These are phyloP conservation scores for Oligia fasciuncula DNA, from an alignment of 2,888 invertebrate species.

Conservation along the genomic window DNA sequence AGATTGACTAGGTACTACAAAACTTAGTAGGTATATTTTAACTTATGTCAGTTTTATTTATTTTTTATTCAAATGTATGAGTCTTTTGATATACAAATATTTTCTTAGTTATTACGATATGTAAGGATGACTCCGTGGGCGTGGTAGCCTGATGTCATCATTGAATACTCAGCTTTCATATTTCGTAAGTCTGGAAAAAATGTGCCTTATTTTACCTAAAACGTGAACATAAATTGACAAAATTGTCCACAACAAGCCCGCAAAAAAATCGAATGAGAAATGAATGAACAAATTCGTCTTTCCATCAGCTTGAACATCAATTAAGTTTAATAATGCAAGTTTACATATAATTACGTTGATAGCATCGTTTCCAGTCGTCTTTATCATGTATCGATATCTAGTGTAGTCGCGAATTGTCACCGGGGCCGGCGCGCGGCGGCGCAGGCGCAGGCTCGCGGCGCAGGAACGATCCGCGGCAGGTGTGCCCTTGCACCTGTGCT, in stretches of 20 bases:
- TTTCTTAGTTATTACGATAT: conserved; percentile 51
- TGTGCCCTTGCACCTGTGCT: conserved; percentile 84
- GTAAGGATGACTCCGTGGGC: conserved; percentile 54
- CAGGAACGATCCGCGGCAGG: conserved; percentile 74
- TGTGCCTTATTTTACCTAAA: conserved; percentile 8
- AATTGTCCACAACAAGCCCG: background rate
- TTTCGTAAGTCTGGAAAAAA: conserved; percentile 46
- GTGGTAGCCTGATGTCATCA: conserved; percentile 65
- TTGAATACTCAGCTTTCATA: conserved; percentile 58
- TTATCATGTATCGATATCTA: conserved; percentile 55
- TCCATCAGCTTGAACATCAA: conserved; percentile 19
- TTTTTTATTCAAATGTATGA: conserved; percentile 50
- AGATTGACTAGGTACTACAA: conserved; percentile 19
- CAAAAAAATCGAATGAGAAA: conserved; percentile 9
- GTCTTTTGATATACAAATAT: conserved; percentile 51
- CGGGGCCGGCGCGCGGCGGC: conserved; percentile 23
- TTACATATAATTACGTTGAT: conserved; percentile 39
- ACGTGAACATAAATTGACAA: conserved; percentile 1
- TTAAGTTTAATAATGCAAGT: conserved; percentile 21
- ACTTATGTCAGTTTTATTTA: conserved; percentile 43
- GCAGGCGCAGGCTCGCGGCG: conserved; percentile 22
- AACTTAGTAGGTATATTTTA: background rate
- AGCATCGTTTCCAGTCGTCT: conserved; percentile 34
- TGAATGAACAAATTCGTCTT: background rate
- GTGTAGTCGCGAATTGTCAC: conserved; percentile 71